phyloP scores from a whole-genome alignment of 2,888 invertebrate species.

The Parascotia fuliginaria region DNA sequence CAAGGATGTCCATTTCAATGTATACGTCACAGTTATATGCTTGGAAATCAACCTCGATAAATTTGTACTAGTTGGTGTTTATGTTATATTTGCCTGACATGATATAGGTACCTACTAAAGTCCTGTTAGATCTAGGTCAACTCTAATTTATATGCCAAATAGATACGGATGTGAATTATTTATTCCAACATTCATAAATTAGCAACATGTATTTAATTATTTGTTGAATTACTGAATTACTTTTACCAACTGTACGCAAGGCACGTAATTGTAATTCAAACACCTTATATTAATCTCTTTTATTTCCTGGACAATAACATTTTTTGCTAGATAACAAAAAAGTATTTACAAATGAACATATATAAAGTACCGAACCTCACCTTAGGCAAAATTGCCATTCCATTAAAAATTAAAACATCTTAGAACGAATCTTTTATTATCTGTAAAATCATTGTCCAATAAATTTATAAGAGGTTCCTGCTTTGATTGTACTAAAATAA shows the following conservation, averaged over 20 bases:
- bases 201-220: no score
- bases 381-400: constrained; percentile 1
- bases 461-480: constrained; percentile 12
- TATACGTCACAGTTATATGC: background rate
- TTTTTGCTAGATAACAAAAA: no score
- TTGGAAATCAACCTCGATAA: constrained; percentile 4
- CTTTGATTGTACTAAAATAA: constrained; percentile 8
- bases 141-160: background rate
- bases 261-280: no score
- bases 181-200: no score
- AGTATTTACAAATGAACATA: background rate
- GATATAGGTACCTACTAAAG: background rate
- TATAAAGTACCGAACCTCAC: background rate
- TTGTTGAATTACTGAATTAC: no score
- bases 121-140: background rate
- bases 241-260: no score
- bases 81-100: background rate
- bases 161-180: background rate
- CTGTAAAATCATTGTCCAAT: constrained; percentile 14
- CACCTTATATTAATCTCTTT: no score
- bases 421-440: constrained; percentile 11
- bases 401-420: constrained; percentile 14
- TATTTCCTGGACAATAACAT: no score
- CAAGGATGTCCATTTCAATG: background rate
- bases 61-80: background rate